Evolutionary conservation across 30 jellyfish, hydroid and myxozoan genomes (phyloP).

Genomic region (Nemopilema nomurai): DNA sequence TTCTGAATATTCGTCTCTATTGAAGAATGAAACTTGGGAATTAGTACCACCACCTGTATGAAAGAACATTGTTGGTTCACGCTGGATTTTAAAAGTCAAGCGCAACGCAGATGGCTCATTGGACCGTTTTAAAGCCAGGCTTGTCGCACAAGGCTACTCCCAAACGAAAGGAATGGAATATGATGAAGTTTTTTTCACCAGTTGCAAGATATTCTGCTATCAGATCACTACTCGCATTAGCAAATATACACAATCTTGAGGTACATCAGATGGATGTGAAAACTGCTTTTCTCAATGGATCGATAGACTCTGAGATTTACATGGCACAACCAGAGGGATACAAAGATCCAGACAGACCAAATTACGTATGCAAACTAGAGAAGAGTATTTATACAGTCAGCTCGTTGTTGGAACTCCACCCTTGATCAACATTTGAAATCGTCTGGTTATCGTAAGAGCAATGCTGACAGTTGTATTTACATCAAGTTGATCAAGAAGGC

Average conservation of each 20-base stretch:
- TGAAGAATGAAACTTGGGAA: constrained; percentile 57
- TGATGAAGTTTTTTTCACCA: constrained; percentile 17
- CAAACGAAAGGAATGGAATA: constrained; percentile 23
- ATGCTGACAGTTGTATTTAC: constrained; percentile 23
- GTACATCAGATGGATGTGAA: constrained; percentile 47
- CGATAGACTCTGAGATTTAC: constrained; percentile 16
- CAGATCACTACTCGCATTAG: constrained; percentile 13
- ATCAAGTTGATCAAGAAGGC: not conserved
- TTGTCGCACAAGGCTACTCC: constrained; percentile 44
- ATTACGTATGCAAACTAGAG: constrained; percentile 17
- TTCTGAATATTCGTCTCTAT: constrained; percentile 29
- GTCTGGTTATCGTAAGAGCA: not conserved
- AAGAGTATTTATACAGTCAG: constrained; percentile 30
- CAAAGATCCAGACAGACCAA: constrained; percentile 7
- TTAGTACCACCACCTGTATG: constrained; percentile 42
- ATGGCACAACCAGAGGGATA: constrained; percentile 45
- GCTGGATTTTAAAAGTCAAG: constrained; percentile 31
- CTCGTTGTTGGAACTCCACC: constrained; percentile 28
- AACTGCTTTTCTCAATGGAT: constrained; percentile 41
- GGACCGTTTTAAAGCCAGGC: constrained; percentile 36
- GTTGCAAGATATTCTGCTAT: constrained; percentile 25
- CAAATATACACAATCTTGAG: not conserved
- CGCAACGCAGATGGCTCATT: constrained; percentile 35
- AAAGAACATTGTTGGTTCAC: constrained; percentile 28
- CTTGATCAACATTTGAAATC: not conserved